Evolutionary conservation across 2,113 vertebrate genomes (phyloP).

Genomic region (Mesembrinibis cayennensis): DNA sequence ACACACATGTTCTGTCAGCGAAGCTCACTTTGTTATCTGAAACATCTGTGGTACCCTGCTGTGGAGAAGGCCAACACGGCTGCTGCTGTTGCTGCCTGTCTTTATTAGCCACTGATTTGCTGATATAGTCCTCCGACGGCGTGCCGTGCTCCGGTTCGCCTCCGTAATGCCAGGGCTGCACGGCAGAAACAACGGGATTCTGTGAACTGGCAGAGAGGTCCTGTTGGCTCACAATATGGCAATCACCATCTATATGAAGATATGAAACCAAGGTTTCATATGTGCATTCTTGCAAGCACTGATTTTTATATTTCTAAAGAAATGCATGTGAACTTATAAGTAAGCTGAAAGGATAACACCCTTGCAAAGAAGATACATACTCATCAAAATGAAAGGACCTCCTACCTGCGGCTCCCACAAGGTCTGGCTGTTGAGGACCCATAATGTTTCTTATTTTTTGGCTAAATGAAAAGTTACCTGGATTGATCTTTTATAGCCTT

Average conservation of each 20-base stretch:
- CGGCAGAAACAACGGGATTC: not conserved
- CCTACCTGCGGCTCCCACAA: not conserved
- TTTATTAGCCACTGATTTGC: slow-evolving; percentile 58
- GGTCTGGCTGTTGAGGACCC: not conserved
- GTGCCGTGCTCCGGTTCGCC: not conserved
- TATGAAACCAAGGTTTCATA: accelerated
- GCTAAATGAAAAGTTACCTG: not conserved
- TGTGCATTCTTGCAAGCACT: not conserved
- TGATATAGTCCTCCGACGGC: not conserved
- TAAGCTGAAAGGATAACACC: not conserved
- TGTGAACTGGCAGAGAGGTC: not conserved
- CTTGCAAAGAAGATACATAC: not conserved
- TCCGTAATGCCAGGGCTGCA: not conserved
- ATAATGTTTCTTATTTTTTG: not conserved
- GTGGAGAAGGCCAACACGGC: slow-evolving; percentile 60
- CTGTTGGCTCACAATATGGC: not conserved
- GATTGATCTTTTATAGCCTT: not conserved
- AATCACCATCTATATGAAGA: not conserved
- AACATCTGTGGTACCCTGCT: slow-evolving; percentile 73
- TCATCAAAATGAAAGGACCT: not conserved
- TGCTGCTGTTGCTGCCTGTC: slow-evolving; percentile 65
- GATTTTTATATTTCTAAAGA: not conserved
- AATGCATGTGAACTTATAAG: not conserved
- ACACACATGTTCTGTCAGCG: slow-evolving; percentile 67
- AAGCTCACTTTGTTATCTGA: slow-evolving; percentile 68